Evolutionary conservation across 2,113 vertebrate genomes (phyloP).

Genomic region (Ginglymostoma cirratum): DNA sequence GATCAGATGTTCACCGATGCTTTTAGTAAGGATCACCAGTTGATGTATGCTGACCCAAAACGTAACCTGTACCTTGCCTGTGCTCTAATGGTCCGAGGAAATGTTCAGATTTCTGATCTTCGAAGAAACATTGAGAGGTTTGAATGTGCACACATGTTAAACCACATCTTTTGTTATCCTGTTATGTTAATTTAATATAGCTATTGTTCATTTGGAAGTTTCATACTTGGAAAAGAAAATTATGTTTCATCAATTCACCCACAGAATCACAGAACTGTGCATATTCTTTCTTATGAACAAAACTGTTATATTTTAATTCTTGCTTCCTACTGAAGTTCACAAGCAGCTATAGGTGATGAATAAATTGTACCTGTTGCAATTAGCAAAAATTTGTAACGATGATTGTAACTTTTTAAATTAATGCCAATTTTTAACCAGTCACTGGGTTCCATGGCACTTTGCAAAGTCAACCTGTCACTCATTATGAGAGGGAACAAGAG

Average conservation of each 20-base stretch:
- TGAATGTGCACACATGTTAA: conserved; percentile 15
- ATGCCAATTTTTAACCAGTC: background rate
- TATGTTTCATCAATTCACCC: background rate
- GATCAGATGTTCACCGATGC: conserved; percentile 98
- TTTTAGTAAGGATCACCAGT: conserved; percentile 87
- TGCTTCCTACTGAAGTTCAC: background rate
- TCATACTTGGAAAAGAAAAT: background rate
- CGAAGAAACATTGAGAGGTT: conserved; percentile 94
- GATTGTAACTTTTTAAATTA: background rate
- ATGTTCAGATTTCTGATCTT: conserved; percentile 88
- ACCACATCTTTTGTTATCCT: background rate
- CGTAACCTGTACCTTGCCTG: conserved; percentile 84
- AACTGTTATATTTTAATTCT: background rate
- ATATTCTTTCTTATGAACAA: background rate
- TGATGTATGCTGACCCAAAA: conserved; percentile 81
- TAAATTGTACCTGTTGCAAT: background rate
- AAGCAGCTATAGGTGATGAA: background rate
- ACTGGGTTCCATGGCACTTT: background rate
- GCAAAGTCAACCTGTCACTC: background rate
- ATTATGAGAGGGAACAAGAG: background rate
- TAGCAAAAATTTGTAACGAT: background rate
- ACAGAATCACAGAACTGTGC: too few species aligned
- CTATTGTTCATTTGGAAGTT: background rate
- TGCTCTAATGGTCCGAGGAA: conserved; percentile 83
- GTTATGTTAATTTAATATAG: background rate